Percentiles rank a stretch among this genome's conserved stretches.
Conservation (phyloP, 2,797 vertebrate species). For the Gobionotothen gibberifrons region DNA sequence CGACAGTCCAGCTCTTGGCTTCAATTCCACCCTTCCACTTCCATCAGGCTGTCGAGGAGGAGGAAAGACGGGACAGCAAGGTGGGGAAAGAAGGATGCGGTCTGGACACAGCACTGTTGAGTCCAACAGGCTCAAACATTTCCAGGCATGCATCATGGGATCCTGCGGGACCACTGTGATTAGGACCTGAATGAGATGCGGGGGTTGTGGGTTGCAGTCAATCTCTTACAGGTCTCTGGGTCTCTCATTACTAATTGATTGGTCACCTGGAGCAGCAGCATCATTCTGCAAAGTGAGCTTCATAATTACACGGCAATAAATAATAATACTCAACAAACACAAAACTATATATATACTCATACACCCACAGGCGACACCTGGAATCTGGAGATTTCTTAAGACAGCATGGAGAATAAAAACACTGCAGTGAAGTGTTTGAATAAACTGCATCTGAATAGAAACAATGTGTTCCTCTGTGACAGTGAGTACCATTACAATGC, state of each 20-base stretch:
- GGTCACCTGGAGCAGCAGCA: slow-evolving; percentile 70
- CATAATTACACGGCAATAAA: slow-evolving; percentile 74
- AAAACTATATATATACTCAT: slow-evolving; percentile 51
- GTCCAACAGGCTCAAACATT: slow-evolving; percentile 64
- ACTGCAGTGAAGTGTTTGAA: slow-evolving; percentile 50
- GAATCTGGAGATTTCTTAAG: slow-evolving; percentile 56
- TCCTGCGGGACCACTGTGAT: slow-evolving; percentile 64
- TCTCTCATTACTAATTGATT: slow-evolving; percentile 78
- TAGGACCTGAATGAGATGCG: slow-evolving; percentile 70
- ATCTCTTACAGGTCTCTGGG: slow-evolving; percentile 69
- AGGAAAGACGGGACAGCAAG: slow-evolving; percentile 15
- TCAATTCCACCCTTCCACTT: slow-evolving; percentile 58
- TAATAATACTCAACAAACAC: slow-evolving; percentile 52
- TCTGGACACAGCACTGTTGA: slow-evolving; percentile 42
- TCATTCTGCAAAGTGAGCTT: slow-evolving; percentile 59
- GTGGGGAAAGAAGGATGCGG: slow-evolving; percentile 52
- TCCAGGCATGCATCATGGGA: slow-evolving; percentile 59
- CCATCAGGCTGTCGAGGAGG: slow-evolving; percentile 47
- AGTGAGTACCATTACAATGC: slow-evolving; percentile 25
- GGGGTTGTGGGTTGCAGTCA: slow-evolving; percentile 63
- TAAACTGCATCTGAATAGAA: slow-evolving; percentile 44
- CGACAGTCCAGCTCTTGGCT: slow-evolving; percentile 57
- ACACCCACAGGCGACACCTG: slow-evolving; percentile 57
- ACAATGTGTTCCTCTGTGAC: slow-evolving; percentile 49
- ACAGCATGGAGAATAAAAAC: slow-evolving; percentile 39